Evolutionary conservation across 2,888 invertebrate genomes (phyloP), one percentile per base, ranked within the genome.

Genomic region (Drosophila eohydei): DNA sequence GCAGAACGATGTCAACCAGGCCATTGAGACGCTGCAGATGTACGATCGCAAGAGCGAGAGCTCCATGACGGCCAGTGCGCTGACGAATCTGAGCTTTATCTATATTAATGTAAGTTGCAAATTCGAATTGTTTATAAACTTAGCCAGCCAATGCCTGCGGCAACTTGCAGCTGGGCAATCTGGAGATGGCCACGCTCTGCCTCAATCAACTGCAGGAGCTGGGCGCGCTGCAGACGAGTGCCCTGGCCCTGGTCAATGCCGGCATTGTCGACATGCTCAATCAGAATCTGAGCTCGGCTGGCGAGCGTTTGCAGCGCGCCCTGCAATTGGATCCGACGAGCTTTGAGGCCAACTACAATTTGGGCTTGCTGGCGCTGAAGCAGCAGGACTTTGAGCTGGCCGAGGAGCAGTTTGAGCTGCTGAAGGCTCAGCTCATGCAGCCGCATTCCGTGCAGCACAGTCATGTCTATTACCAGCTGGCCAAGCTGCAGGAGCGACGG

Each of bases 41-140:
- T 97, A 97, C 91, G 97, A 97, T 91, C 97, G 96, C 91, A 96
- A 97, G 81, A 97, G 97, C 60, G 95, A 95, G 21, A 91, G 89
- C 59, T 96, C 96, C 92, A 96, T 97, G 64, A 96, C 97, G 3
- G 96, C 96, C 78, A 96, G 97, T 40, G 97, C 98, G 0, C 95
- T 97, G 3, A 96, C 96, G 36, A 98, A 98, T 93, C 93, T 98
- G 44, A 96, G 97, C 41, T 97, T 98, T 91, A 95, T 98, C 77
- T 96, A 92, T 55, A 88, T 92, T n/a, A 91, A 91, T 67, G 92
- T 92, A 68, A 90, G 91, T 71, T 4, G 1, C 1, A 1, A 12
- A 36, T 21, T 4, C 12, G n/a, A 14, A 9, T 5, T 48, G 5
- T n/a, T 9, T 32, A 16, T 50, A 11, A 11, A 11, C 30, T 3